Percentiles rank a stretch among this genome's conserved stretches.
phyloP scores from a whole-genome alignment of 2,888 invertebrate species.

The Congeria kusceri region DNA sequence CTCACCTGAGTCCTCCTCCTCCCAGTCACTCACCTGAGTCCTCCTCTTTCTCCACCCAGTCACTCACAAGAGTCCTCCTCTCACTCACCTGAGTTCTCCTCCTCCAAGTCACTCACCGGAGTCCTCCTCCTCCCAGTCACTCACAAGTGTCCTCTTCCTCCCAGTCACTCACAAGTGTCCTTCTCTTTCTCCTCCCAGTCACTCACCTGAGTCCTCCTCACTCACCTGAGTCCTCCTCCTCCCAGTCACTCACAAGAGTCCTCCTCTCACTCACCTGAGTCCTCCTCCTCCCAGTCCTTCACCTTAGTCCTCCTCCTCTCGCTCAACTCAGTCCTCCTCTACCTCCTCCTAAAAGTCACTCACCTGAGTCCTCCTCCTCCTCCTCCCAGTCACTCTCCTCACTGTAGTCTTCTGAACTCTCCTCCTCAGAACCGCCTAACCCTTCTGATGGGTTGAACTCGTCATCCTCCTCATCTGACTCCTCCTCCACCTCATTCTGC shows the following conservation, averaged over 20 bases:
- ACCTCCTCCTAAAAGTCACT: conserved; percentile 70
- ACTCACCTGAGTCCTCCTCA: too few species aligned
- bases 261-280: too few species aligned
- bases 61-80: too few species aligned
- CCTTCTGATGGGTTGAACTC: conserved; percentile 52
- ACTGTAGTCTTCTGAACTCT: conserved; percentile 61
- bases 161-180: not conserved
- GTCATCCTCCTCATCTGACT: conserved; percentile 89
- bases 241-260: too few species aligned
- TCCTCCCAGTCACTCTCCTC: conserved; percentile 80
- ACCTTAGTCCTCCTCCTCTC: not conserved
- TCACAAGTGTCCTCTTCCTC: too few species aligned
- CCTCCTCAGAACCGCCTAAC: conserved; percentile 59
- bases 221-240: too few species aligned
- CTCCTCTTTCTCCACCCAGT: too few species aligned
- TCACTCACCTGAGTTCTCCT: too few species aligned
- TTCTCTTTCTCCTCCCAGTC: not conserved
- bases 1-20: too few species aligned
- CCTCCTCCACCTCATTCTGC: conserved; percentile 90
- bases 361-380: conserved; percentile 77
- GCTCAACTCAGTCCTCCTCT: conserved; percentile 49
- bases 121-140: not conserved
- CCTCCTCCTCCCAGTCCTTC: not conserved
- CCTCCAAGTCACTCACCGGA: too few species aligned
- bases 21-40: too few species aligned